Evolutionary conservation across 1,140 invertebrate genomes (phyloP), one percentile per base, ranked within the genome.

Genomic region (Gryllus bimaculatus): DNA sequence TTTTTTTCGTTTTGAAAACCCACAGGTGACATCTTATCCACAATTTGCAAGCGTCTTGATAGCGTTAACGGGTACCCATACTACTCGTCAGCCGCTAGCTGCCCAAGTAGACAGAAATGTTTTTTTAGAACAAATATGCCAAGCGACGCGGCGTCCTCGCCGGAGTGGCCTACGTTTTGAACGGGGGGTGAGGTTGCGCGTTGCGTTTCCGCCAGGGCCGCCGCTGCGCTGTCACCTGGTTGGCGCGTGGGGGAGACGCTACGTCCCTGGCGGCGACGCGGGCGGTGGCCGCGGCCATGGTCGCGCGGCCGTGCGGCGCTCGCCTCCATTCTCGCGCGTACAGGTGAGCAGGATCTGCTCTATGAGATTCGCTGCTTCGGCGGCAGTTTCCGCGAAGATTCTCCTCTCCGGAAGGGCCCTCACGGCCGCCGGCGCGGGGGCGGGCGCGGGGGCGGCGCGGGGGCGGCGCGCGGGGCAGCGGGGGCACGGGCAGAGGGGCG

Each of bases 311-410:
- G 20, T 48, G 21, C 4, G n/a, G 18, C 78, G 75, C 73, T 26
- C 8, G 80, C 48, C 73, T 82, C 82, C 39, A 82, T n/a, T 82
- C 73, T 86, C 84, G 75, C 83, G 82, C 76, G 83, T 84, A 85
- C 75, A 87, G 82, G 76, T 87, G 13, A 87, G 81, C 0, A 87
- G 79, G 74, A 87, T n/a, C n/a, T 87, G 75, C 85, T 85, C 49
- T 86, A 83, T 80, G 86, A 86, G 21, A 87, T 86, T 87, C 86
- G 54, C 85, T 85, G 76, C 85, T 86, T 49, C 86, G 82, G 8
- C 86, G n/a, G 80, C 74, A 87, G 82, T n/a, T 79, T 87, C 86
- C 18, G 85, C 83, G 82, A 87, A 85, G 39, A 87, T 85, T 76
- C 83, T 83, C 26, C 83, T 81, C 73, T 84, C 83, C 1, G 82